Percentiles rank a stretch among this genome's conserved stretches.
Evolutionary conservation across 2,113 vertebrate species (phyloP).

Genomic region (Catharus bicknelli): DNA sequence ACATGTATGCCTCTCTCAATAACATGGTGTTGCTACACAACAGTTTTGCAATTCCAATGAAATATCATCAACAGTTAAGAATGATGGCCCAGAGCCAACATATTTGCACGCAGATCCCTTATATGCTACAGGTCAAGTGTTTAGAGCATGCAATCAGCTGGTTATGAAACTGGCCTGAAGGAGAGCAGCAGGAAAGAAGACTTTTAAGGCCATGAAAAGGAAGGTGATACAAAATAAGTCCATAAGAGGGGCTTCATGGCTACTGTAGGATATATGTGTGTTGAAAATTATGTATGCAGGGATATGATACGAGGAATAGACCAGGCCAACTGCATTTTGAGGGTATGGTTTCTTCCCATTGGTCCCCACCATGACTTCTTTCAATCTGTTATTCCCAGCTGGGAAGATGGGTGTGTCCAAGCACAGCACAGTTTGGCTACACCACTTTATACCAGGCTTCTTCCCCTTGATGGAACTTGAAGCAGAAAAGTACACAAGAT

Average conservation of each 20-base stretch:
- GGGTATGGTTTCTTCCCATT: background rate
- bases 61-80: background rate
- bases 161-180: constrained; percentile 9
- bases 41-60: constrained; percentile 26
- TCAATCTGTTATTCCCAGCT: background rate
- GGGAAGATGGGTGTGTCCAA: background rate
- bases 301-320: background rate
- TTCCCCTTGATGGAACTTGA: background rate
- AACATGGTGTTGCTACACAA: constrained; percentile 17
- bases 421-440: background rate
- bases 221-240: background rate
- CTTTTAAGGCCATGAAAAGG: background rate
- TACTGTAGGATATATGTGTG: background rate
- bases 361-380: background rate
- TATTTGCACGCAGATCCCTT: background rate
- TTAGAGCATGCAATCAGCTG: background rate
- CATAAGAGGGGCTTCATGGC: background rate
- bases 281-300: background rate
- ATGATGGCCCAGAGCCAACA: background rate
- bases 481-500: background rate
- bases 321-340: background rate
- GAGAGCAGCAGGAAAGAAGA: background rate
- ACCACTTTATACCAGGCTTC: background rate
- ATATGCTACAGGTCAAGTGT: background rate
- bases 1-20: background rate